These are phyloP conservation scores for Ctenomys sociabilis DNA, from an alignment of 2,113 vertebrate genomes.

Conservation along the genomic window DNA sequence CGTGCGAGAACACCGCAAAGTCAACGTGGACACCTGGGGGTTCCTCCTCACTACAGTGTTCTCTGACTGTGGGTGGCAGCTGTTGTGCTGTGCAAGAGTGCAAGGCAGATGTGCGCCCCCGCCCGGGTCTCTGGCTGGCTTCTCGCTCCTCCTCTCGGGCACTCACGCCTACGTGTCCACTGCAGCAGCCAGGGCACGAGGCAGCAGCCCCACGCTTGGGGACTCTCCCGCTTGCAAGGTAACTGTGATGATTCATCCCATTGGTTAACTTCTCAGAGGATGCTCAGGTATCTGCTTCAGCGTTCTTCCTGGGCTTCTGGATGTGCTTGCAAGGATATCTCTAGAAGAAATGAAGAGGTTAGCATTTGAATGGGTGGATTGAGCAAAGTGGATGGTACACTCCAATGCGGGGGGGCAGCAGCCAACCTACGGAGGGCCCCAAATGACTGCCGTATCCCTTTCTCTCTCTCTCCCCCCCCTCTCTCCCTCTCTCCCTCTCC, in stretches of 20 bases:
- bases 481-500: background rate
- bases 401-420: background rate
- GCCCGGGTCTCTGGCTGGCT: background rate
- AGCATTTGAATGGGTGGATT: background rate
- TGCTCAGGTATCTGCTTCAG: background rate
- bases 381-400: background rate
- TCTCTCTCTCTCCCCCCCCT: background rate
- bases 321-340: background rate
- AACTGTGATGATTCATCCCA: background rate
- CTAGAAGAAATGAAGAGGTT: background rate
- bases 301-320: background rate
- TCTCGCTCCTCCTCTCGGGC: background rate
- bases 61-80: background rate
- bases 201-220: background rate
- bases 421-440: background rate
- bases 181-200: background rate
- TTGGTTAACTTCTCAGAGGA: background rate
- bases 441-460: too few species aligned
- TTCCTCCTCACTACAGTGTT: background rate
- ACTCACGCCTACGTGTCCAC: background rate
- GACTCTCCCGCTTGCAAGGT: too few species aligned
- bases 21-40: background rate
- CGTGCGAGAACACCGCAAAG: background rate
- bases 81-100: background rate
- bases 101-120: background rate